phyloP scores from a whole-genome alignment of 2,888 invertebrate genomes.

The Eristalis tenax region DNA sequence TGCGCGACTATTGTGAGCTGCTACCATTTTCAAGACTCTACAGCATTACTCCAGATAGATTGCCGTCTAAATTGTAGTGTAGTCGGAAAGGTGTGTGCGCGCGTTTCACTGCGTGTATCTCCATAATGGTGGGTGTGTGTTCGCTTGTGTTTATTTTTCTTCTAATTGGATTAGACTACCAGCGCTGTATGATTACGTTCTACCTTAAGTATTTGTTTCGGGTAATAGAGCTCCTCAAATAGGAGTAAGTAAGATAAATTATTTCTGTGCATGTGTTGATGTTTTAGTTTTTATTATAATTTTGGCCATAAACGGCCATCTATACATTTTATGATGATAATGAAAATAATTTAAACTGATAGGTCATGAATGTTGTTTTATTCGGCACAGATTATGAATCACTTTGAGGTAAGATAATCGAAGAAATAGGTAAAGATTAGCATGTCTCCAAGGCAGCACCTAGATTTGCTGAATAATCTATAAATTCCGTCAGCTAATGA shows the following conservation, averaged over 20 bases:
- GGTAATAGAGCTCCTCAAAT: conserved; percentile 49
- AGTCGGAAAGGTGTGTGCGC: conserved; percentile 45
- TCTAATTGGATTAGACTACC: conserved; percentile 55
- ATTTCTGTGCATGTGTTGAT: conserved; percentile 8
- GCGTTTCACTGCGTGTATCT: conserved; percentile 42
- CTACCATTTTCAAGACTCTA: conserved; percentile 79
- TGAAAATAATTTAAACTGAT: conserved; percentile 27
- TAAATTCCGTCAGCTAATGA: not conserved
- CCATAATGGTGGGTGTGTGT: conserved; percentile 60
- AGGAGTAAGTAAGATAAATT: conserved; percentile 14
- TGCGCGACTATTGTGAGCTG: conserved; percentile 78
- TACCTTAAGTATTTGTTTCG: conserved; percentile 51
- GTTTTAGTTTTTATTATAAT: conserved; percentile 41
- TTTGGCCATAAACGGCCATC: conserved; percentile 26
- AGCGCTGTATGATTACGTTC: conserved; percentile 55
- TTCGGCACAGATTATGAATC: not conserved
- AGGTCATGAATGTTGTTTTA: not conserved
- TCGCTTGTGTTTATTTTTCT: conserved; percentile 41
- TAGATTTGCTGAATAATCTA: not conserved
- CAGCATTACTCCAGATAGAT: conserved; percentile 74
- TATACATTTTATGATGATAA: conserved; percentile 33
- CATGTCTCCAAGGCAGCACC: not conserved
- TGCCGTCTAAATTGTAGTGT: conserved; percentile 78
- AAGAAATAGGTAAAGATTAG: not conserved
- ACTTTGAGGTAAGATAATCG: not conserved